Evolutionary conservation across 2,888 invertebrate genomes (phyloP), one percentile per base, ranked within the genome.

Genomic region (Alcis repandata): DNA sequence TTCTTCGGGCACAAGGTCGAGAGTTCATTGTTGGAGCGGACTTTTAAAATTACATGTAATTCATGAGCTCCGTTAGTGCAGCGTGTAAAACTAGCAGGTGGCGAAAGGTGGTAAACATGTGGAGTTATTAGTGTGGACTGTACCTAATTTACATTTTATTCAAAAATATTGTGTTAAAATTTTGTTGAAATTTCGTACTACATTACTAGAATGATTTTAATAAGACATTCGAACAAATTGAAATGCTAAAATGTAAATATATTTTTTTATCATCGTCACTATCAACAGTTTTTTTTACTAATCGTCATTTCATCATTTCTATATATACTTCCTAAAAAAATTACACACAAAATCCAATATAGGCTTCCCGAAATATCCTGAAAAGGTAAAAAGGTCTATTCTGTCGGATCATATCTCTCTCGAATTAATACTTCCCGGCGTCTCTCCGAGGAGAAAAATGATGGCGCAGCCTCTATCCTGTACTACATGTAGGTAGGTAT

Each of bases 351-450:
- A 27, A 22, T 46, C 45, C 53, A 60, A 60, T 60, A 27, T 19
- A 54, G 48, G n/a, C n/a, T 40, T 54, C 54, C 54, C 1, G 41
- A 48, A 54, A 61, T 54, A 61, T 48, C 46, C n/a, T 32, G 32
- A 19, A 59, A 40, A 38, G 59, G 45, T 17, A 67, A 67, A 56
- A 62, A 60, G 52, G 58, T 53, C 38, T 67, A 63, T 73, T 70
- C 65, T 65, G 59, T 63, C 52, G 65, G 66, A 73, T 72, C 70
- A 74, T 70, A 76, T 76, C 71, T 71, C 71, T 72, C 69, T 71
- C 70, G 70, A 74, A 75, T 77, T 79, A 78, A 77, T 78, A 78
- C 74, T 70, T 68, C 59, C 67, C 71, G 73, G 66, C 71, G 73
- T 71, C 70, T 76, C 72, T 74, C 70, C 63, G 71, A 66, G 19